Conservation (phyloP, 2,888 invertebrate species). For the Halictus quadricinctus region DNA sequence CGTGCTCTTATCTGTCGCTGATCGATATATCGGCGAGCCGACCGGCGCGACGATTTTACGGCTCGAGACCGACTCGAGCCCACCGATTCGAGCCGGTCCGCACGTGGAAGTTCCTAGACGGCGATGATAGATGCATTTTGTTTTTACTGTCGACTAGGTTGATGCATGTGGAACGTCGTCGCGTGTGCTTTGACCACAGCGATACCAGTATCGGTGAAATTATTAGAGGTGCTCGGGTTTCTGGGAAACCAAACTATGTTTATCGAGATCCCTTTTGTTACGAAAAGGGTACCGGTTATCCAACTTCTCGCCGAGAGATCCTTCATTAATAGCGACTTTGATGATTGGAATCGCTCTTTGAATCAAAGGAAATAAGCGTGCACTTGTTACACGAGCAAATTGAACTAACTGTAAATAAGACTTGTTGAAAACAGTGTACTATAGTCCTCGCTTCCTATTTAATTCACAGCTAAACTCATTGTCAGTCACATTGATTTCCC, state of each 20-base stretch:
- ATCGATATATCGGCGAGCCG: neutral
- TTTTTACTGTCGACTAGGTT: neutral
- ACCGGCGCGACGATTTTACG: neutral
- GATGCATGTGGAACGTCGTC: neutral
- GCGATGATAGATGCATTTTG: neutral
- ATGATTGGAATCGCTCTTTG: neutral
- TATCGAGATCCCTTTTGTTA: neutral
- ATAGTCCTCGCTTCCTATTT: neutral
- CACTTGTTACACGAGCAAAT: constrained; percentile 10
- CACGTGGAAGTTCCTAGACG: constrained; percentile 10
- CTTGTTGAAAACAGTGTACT: neutral
- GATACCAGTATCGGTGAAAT: neutral
- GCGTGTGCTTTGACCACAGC: neutral
- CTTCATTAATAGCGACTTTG: neutral
- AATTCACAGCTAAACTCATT: neutral
- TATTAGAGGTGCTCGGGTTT: neutral
- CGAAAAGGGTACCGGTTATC: neutral
- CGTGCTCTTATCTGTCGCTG: neutral
- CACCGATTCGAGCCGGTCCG: neutral
- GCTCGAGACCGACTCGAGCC: neutral
- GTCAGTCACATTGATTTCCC: neutral
- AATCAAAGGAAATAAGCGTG: neutral
- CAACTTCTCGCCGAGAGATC: neutral
- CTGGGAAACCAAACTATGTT: neutral
- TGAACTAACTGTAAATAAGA: neutral